A percentile compares a stretch with the other conserved stretches of the same genome.
Evolutionary conservation across 2,113 vertebrate genomes (phyloP).

Genomic region (Anhinga anhinga): DNA sequence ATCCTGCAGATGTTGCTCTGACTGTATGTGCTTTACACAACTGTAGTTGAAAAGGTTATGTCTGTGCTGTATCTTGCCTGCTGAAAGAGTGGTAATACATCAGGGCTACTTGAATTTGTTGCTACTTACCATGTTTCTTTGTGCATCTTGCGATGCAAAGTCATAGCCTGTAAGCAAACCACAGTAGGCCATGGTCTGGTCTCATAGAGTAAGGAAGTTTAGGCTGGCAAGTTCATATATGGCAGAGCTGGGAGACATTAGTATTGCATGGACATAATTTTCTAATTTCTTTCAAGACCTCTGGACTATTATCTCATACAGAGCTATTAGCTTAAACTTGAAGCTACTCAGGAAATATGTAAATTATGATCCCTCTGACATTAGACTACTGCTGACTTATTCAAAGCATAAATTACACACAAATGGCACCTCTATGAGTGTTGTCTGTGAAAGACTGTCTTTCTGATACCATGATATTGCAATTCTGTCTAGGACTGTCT

Average conservation of each 20-base stretch:
- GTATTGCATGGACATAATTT: neutral
- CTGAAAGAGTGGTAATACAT: neutral
- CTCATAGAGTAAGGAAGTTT: neutral
- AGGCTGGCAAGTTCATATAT: neutral
- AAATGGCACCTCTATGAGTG: neutral
- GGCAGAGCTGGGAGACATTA: neutral
- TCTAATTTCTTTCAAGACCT: neutral
- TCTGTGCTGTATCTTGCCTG: neutral
- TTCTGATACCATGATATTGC: neutral
- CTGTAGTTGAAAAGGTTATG: neutral
- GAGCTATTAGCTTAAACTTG: neutral
- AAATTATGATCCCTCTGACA: neutral
- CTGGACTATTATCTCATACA: neutral
- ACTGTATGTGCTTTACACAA: neutral
- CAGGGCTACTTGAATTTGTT: neutral
- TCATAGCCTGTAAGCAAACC: neutral
- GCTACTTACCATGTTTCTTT: neutral
- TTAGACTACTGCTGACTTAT: neutral
- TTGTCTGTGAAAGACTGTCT: neutral
- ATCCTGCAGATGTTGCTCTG: neutral
- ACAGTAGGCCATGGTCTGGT: neutral
- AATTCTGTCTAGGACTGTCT: neutral
- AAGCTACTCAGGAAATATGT: neutral
- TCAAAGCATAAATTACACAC: neutral
- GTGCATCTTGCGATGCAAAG: neutral